These are phyloP conservation scores for Phenacoccus solenopsis DNA, from an alignment of 1,140 invertebrate species.

Conservation along the genomic window DNA sequence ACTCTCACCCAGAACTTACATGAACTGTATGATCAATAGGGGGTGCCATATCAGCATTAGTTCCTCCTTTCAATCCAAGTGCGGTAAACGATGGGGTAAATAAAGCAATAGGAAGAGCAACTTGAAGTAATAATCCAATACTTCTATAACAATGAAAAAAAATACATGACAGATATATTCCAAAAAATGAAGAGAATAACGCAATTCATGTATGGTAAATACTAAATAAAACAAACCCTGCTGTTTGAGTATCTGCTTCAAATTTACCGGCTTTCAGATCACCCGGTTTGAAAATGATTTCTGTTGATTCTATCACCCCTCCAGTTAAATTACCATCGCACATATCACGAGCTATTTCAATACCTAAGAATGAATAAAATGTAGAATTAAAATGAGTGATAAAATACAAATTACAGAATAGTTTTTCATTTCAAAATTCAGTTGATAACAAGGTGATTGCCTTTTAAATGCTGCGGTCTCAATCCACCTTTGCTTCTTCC, in stretches of 20 bases:
- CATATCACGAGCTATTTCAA: slow-evolving; percentile 58
- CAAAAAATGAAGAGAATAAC: not conserved
- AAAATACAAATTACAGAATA: not conserved
- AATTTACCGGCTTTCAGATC: slow-evolving; percentile 44
- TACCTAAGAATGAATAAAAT: slow-evolving; percentile 37
- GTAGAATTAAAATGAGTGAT: not conserved
- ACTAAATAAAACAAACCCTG: slow-evolving; percentile 45
- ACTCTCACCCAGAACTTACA: slow-evolving; percentile 23
- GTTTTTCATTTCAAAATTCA: not conserved
- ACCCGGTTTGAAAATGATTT: slow-evolving; percentile 58
- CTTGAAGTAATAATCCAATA: slow-evolving; percentile 66
- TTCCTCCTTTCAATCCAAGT: slow-evolving; percentile 64
- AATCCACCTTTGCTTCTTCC: slow-evolving; percentile 66
- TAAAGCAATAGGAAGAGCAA: slow-evolving; percentile 64
- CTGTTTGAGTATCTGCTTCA: slow-evolving; percentile 64
- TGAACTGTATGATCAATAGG: slow-evolving; percentile 65
- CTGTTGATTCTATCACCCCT: slow-evolving; percentile 54
- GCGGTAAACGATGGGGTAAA: slow-evolving; percentile 43
- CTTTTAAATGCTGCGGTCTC: slow-evolving; percentile 74
- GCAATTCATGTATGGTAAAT: not conserved
- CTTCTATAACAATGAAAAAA: slow-evolving; percentile 37
- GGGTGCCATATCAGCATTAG: slow-evolving; percentile 82
- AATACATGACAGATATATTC: slow-evolving; percentile 18
- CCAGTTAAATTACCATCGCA: slow-evolving; percentile 53
- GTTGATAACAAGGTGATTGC: slow-evolving; percentile 31